Percentiles rank a stretch among this genome's conserved stretches.
Evolutionary conservation across 2,888 invertebrate genomes (phyloP).

Genomic region (Xestia xanthographa): DNA sequence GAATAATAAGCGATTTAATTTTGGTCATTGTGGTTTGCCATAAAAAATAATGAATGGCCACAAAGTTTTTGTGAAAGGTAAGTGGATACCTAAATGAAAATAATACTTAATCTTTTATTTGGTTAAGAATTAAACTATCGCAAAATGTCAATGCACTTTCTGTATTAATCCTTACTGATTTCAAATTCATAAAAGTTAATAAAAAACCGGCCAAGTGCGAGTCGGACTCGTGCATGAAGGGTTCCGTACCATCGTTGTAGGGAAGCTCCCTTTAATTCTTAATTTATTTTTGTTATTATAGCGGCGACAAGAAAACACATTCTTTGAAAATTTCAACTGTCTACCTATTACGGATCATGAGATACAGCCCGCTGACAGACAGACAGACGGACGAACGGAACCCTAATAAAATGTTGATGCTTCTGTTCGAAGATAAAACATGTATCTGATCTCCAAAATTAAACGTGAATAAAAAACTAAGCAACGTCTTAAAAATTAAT

Average conservation of each 20-base stretch:
- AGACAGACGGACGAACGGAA: too few relatives aligned
- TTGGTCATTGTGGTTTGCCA: not conserved
- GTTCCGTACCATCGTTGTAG: too few relatives aligned
- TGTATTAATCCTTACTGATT: not conserved
- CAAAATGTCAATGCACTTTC: not conserved
- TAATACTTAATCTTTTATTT: too few relatives aligned
- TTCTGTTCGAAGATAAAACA: not conserved
- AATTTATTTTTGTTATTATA: too few relatives aligned
- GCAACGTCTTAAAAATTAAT: not conserved
- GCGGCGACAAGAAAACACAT: too few relatives aligned
- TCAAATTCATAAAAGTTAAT: not conserved
- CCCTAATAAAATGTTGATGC: not conserved
- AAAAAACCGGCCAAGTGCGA: not conserved
- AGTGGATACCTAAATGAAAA: not conserved
- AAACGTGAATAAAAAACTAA: not conserved
- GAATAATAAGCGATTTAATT: conserved; percentile 5
- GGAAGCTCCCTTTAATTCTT: too few relatives aligned
- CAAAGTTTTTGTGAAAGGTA: not conserved
- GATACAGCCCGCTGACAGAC: too few relatives aligned
- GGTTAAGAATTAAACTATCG: too few relatives aligned
- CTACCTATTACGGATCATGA: too few relatives aligned
- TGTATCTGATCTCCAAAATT: not conserved
- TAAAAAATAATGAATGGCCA: not conserved
- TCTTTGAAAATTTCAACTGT: too few relatives aligned
- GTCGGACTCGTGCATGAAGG: too few relatives aligned